phyloP scores from a whole-genome alignment of 2,797 vertebrate species.

The Myoxocephalus aenaeus region DNA sequence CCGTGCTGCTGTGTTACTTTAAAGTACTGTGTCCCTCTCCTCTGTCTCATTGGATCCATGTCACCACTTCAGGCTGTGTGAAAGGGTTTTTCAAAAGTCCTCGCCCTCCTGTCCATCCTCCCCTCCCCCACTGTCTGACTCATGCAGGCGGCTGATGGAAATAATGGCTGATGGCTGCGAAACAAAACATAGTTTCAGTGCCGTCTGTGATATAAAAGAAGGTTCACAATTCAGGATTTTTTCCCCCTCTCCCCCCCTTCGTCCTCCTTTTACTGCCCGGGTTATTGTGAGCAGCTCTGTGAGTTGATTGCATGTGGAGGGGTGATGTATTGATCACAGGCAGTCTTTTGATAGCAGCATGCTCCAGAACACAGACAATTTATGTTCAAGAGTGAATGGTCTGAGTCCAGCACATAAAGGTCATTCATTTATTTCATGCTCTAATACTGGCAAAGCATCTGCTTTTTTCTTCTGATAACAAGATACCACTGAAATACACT shows the following conservation, averaged over 20 bases:
- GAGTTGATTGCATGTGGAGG: slow-evolving; percentile 77
- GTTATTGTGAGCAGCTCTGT: slow-evolving; percentile 72
- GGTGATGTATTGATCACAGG: slow-evolving; percentile 81
- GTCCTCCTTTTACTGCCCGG: slow-evolving; percentile 49
- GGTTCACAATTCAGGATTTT: slow-evolving; percentile 57
- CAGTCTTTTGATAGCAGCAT: slow-evolving; percentile 75
- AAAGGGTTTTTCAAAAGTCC: slow-evolving; percentile 87
- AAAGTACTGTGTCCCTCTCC: slow-evolving; percentile 89
- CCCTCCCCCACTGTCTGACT: slow-evolving; percentile 68
- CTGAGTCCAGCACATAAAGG: slow-evolving; percentile 71
- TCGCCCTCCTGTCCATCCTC: slow-evolving; percentile 38
- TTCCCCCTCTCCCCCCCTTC: background rate
- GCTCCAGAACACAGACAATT: slow-evolving; percentile 66
- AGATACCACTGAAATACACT: slow-evolving; percentile 32
- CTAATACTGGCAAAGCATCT: slow-evolving; percentile 37
- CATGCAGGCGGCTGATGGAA: slow-evolving; percentile 82
- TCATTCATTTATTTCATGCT: slow-evolving; percentile 61
- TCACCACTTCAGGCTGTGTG: slow-evolving; percentile 92
- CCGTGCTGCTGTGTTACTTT: slow-evolving; percentile 91
- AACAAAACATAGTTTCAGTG: slow-evolving; percentile 73
- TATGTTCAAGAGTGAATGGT: slow-evolving; percentile 64
- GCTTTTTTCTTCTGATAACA: slow-evolving; percentile 35
- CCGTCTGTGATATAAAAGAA: slow-evolving; percentile 64
- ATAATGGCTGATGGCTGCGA: slow-evolving; percentile 85
- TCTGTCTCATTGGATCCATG: slow-evolving; percentile 98